These are phyloP conservation scores for cattle (Bos taurus) DNA, from an alignment of 2,113 vertebrate species.

Conservation along the genomic window DNA sequence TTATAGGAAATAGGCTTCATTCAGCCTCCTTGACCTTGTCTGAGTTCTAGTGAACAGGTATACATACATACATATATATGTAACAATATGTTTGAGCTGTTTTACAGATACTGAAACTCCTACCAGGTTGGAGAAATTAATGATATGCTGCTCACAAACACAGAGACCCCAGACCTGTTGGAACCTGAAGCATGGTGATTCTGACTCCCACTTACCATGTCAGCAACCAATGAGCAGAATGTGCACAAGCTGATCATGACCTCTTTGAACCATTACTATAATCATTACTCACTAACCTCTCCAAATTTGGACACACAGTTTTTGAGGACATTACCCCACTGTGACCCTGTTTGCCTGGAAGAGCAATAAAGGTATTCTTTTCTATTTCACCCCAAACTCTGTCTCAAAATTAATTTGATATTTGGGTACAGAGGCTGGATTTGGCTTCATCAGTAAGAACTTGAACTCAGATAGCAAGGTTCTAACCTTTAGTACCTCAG, in stretches of 20 bases:
- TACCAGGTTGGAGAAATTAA: not conserved
- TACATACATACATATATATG: not conserved
- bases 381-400: not conserved
- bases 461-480: not conserved
- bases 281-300: not conserved
- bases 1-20: not conserved
- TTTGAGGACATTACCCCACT: not conserved
- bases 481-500: not conserved
- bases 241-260: not conserved
- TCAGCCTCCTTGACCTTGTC: not conserved
- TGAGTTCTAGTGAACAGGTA: not conserved
- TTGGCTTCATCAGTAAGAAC: not conserved
- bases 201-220: not conserved
- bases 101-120: not conserved
- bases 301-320: not conserved
- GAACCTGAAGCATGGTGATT: not conserved
- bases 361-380: not conserved
- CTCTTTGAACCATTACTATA: not conserved
- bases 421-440: not conserved
- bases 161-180: not conserved
- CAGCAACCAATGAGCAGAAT: not conserved
- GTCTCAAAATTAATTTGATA: not conserved
- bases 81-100: not conserved
- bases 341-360: not conserved
- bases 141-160: not conserved